Percentiles rank a stretch among this genome's conserved stretches.
These are phyloP conservation scores for Perizoma affinitatum DNA, from an alignment of 2,888 invertebrate species.

Conservation along the genomic window DNA sequence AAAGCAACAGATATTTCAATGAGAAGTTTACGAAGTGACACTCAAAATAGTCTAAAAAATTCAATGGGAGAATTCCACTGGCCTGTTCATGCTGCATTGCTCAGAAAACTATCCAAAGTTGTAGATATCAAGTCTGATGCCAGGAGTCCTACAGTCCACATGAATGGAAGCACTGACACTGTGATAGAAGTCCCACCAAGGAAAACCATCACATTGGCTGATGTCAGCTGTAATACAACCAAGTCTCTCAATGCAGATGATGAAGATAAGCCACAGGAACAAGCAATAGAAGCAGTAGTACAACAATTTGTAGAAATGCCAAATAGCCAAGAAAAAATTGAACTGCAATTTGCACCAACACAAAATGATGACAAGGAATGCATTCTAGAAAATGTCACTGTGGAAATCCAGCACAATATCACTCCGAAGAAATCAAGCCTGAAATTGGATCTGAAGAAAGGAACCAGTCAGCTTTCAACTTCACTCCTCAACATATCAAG, in stretches of 20 bases:
- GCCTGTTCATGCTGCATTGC: slow-evolving; percentile 71
- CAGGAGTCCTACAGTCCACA: slow-evolving; percentile 57
- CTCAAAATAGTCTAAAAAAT: slow-evolving; percentile 65
- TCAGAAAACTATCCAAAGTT: slow-evolving; percentile 75
- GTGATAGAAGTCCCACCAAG: slow-evolving; percentile 55
- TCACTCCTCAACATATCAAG: slow-evolving; percentile 78
- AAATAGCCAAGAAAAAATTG: slow-evolving; percentile 30
- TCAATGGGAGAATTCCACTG: slow-evolving; percentile 63
- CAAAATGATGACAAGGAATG: slow-evolving; percentile 59
- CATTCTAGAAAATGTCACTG: slow-evolving; percentile 75
- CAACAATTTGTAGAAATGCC: slow-evolving; percentile 39
- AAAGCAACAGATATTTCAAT: slow-evolving; percentile 75
- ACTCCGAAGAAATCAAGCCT: slow-evolving; percentile 78
- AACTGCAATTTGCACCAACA: slow-evolving; percentile 34
- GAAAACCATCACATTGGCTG: slow-evolving; percentile 66
- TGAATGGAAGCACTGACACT: slow-evolving; percentile 70
- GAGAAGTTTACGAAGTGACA: slow-evolving; percentile 73
- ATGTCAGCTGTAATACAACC: slow-evolving; percentile 74
- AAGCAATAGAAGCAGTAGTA: slow-evolving; percentile 37
- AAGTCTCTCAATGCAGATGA: slow-evolving; percentile 68
- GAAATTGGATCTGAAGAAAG: slow-evolving; percentile 75
- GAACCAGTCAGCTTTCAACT: slow-evolving; percentile 72
- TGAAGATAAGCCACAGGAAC: slow-evolving; percentile 52
- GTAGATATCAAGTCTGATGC: slow-evolving; percentile 74
- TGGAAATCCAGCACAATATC: slow-evolving; percentile 79